These are phyloP conservation scores for Peucedramus taeniatus DNA, from an alignment of 2,113 vertebrate species.

Conservation along the genomic window DNA sequence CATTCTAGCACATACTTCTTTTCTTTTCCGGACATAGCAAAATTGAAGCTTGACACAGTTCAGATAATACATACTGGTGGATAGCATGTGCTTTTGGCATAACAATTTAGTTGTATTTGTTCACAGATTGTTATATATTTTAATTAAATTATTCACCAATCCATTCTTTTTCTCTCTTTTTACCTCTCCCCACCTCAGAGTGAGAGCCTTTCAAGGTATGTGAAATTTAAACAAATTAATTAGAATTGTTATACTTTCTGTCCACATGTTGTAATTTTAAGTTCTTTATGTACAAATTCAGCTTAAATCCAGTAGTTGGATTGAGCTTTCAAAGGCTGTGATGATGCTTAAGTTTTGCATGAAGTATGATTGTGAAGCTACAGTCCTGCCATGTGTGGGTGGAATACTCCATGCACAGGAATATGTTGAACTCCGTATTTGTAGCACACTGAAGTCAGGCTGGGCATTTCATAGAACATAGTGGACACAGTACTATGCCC, in stretches of 20 bases:
- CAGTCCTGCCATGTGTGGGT: neutral
- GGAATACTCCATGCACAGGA: neutral
- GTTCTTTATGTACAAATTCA: neutral
- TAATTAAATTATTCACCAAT: neutral
- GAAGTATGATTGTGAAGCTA: neutral
- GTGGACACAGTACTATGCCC: neutral
- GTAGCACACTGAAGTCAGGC: neutral
- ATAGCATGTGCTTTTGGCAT: neutral
- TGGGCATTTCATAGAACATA: neutral
- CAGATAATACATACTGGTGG: neutral
- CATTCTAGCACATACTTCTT: neutral
- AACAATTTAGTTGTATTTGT: neutral
- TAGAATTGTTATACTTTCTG: neutral
- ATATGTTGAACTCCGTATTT: neutral
- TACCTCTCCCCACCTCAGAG: conserved; percentile 63
- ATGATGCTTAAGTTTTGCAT: neutral
- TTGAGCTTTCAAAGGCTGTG: neutral
- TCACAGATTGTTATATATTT: neutral
- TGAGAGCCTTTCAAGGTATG: conserved; percentile 88
- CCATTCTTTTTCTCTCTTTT: conserved; percentile 49
- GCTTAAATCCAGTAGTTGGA: neutral
- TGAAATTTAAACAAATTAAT: neutral
- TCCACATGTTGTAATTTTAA: neutral
- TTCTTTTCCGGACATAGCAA: neutral
- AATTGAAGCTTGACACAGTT: neutral